Percentiles rank a stretch among this genome's conserved stretches.
Evolutionary conservation across 92 coral and sea anemone species (phyloP).

Genomic region (Actinostola sp.): DNA sequence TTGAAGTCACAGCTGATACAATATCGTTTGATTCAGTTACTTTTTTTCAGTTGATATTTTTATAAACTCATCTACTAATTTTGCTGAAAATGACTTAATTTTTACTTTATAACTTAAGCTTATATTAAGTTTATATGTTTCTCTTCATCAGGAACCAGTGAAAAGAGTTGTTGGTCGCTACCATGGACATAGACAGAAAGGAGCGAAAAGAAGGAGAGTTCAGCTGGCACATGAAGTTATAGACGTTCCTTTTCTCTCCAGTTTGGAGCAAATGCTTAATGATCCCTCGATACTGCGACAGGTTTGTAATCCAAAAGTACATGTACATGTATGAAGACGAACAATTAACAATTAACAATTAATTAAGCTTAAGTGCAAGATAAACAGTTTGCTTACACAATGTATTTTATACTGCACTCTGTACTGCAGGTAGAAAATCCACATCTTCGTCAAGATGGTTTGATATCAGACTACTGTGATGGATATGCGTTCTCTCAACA

Average conservation of each 20-base stretch:
- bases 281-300: slow-evolving; percentile 50
- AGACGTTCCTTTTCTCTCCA: slow-evolving; percentile 45
- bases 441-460: neutral
- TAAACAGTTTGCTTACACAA: too few species aligned
- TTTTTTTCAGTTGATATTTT: too few species aligned
- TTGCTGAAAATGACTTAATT: too few species aligned
- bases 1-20: too few species aligned
- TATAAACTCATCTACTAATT: too few species aligned
- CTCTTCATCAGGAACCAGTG: slow-evolving; percentile 62
- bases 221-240: slow-evolving; percentile 49
- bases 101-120: too few species aligned
- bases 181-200: slow-evolving; percentile 56
- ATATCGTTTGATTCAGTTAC: too few species aligned
- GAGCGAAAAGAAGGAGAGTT: slow-evolving; percentile 57
- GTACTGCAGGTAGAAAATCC: slow-evolving; percentile 1
- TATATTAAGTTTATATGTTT: too few species aligned
- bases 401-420: too few species aligned
- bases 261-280: slow-evolving; percentile 54
- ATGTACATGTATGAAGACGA: too few species aligned
- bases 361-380: too few species aligned
- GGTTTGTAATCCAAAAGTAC: too few species aligned
- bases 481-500: slow-evolving; percentile 1
- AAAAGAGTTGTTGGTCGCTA: slow-evolving; percentile 55
- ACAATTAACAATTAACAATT: neutral
- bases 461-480: neutral